Evolutionary conservation across 2,888 invertebrate genomes (phyloP).

Genomic region (Drosophila leonis): DNA sequence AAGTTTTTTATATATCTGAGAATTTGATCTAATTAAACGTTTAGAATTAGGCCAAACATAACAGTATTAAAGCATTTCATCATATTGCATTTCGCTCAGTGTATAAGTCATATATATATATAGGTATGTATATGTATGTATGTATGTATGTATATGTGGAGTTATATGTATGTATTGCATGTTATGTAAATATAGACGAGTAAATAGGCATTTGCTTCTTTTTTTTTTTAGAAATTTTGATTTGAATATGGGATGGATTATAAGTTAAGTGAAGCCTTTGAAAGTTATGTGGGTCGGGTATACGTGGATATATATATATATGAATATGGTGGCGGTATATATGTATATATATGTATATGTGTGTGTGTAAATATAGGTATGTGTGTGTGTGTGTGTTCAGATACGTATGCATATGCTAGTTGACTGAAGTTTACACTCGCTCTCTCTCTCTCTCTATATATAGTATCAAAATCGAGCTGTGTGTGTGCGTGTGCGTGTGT

Average conservation of each 20-base stretch:
- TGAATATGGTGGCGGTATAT: slow-evolving; percentile 31
- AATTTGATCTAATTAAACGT: slow-evolving; percentile 71
- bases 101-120: slow-evolving; percentile 62
- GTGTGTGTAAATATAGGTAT: slow-evolving; percentile 23
- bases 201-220: slow-evolving; percentile 70
- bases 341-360: slow-evolving; percentile 19
- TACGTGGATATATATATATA: slow-evolving; percentile 30
- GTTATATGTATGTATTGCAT: slow-evolving; percentile 29
- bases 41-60: slow-evolving; percentile 77
- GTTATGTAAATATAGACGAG: slow-evolving; percentile 66
- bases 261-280: slow-evolving; percentile 64
- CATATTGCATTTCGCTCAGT: slow-evolving; percentile 75
- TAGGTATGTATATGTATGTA: slow-evolving; percentile 21
- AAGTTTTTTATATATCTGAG: slow-evolving; percentile 21
- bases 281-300: slow-evolving; percentile 39
- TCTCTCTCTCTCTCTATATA: slow-evolving; percentile 15
- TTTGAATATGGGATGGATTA: slow-evolving; percentile 51
- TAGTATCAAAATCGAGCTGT: slow-evolving; percentile 33
- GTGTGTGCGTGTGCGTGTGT: slow-evolving; percentile 20
- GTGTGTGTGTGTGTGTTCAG: slow-evolving; percentile 50
- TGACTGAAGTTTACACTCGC: slow-evolving; percentile 19
- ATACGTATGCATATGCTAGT: slow-evolving; percentile 51
- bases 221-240: slow-evolving; percentile 43
- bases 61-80: slow-evolving; percentile 76
- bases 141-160: slow-evolving; percentile 19